Base-by-base conservation (phyloP, 1,140 invertebrate genomes). In the Mactra quadrangularis region DNA sequence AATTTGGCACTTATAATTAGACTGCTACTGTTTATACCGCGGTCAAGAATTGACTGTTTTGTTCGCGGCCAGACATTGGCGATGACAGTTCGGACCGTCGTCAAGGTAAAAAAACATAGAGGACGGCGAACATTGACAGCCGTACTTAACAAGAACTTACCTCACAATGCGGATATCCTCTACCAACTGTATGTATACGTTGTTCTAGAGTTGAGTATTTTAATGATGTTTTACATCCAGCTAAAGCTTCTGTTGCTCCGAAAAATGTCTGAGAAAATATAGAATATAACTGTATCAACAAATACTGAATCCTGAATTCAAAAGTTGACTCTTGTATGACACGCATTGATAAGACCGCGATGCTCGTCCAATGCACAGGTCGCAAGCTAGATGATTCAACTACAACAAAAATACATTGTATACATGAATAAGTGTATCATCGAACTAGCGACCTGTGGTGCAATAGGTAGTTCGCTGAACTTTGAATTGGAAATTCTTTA, bases 111-210 rank as follows among this genome's bases (percentile, higher is more conserved):
- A n/a, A n/a, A n/a, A n/a, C n/a, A n/a, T n/a, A n/a, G n/a, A n/a
- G n/a, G n/a, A n/a, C n/a, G n/a, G n/a, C n/a, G n/a, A n/a, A n/a
- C n/a, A n/a, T n/a, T n/a, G n/a, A n/a, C n/a, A n/a, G n/a, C n/a
- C n/a, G n/a, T n/a, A n/a, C n/a, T n/a, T n/a, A n/a, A n/a, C n/a
- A n/a, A n/a, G n/a, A n/a, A n/a, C 13, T n/a, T 60, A 60, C 72
- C 55, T 75, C 72, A 45, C 38, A 45, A 31, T 75, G 72, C 7
- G 72, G 53, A 29, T 13, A 60, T 41, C 11, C n/a, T 22, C n/a
- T 57, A 1, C 72, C 72, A 13, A 75, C 25, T n/a, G 53, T 50
- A 1, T 4, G 1, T 19, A 60, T 27, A 4, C 57, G 25, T 47
- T 75, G 72, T 41, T 57, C 55, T 15, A 1, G 2, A 33, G 53